Percentiles rank a stretch among this genome's conserved stretches.
Conservation (phyloP, 1,140 invertebrate genomes). For the Tachypleus tridentatus region DNA sequence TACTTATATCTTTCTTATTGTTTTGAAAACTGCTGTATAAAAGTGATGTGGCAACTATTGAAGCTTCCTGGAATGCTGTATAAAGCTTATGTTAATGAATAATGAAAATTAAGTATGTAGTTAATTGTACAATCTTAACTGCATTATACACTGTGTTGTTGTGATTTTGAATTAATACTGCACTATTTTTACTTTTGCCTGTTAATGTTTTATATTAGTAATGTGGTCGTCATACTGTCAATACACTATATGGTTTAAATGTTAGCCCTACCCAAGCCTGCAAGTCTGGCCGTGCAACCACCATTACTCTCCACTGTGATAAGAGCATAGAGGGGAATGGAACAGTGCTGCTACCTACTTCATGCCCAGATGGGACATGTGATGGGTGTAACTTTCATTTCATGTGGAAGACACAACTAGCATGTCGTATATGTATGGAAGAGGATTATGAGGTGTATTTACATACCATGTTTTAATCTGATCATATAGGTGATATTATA, state of each 20-base stretch:
- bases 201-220: not conserved
- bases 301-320: slow-evolving; percentile 41
- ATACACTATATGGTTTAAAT: not conserved
- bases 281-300: slow-evolving; percentile 40
- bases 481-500: too few species aligned
- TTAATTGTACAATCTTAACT: too few species aligned
- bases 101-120: too few species aligned
- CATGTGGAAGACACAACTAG: slow-evolving; percentile 39
- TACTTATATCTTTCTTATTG: too few species aligned
- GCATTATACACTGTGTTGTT: too few species aligned
- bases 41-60: too few species aligned
- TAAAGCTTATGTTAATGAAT: too few species aligned
- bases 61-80: too few species aligned
- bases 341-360: slow-evolving; percentile 36
- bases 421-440: slow-evolving; percentile 43
- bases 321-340: slow-evolving; percentile 33
- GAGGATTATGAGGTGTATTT: slow-evolving; percentile 34
- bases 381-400: slow-evolving; percentile 51
- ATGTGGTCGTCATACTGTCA: slow-evolving; percentile 1
- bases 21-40: too few species aligned
- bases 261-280: slow-evolving; percentile 36
- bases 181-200: too few species aligned
- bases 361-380: slow-evolving; percentile 49
- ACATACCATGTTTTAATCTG: not conserved
- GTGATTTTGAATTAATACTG: too few species aligned